Evolutionary conservation across 2,888 invertebrate genomes (phyloP).

Genomic region (Sphinx pinastri): DNA sequence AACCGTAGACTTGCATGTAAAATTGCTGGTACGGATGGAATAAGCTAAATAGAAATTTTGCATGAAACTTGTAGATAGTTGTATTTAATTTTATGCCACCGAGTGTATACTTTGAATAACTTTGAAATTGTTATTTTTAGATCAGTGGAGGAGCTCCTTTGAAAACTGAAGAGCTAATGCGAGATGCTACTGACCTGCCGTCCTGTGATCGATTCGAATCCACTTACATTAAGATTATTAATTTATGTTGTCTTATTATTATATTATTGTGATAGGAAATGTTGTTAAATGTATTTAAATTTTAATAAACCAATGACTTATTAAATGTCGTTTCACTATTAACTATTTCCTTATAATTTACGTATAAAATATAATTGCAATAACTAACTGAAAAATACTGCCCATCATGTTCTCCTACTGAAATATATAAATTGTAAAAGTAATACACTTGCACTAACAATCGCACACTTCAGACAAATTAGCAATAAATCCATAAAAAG

Average conservation of each 20-base stretch:
- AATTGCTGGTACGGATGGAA: slow-evolving; percentile 4
- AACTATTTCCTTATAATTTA: not conserved
- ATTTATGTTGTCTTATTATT: slow-evolving; percentile 12
- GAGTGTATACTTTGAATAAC: slow-evolving; percentile 15
- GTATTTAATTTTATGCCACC: not conserved
- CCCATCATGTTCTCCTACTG: too few relatives aligned
- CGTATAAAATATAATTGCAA: too few relatives aligned
- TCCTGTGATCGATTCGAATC: slow-evolving; percentile 26
- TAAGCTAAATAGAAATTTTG: slow-evolving; percentile 8
- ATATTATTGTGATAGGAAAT: not conserved
- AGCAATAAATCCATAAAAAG: too few relatives aligned
- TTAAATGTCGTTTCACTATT: slow-evolving; percentile 1
- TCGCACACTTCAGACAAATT: not conserved
- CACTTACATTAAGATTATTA: not conserved
- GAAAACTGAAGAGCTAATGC: slow-evolving; percentile 41
- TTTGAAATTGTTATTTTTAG: slow-evolving; percentile 39
- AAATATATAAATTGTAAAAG: too few relatives aligned
- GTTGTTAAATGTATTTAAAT: slow-evolving; percentile 13
- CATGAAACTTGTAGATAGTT: slow-evolving; percentile 16
- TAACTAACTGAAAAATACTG: too few relatives aligned
- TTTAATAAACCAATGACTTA: slow-evolving; percentile 13
- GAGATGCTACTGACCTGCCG: slow-evolving; percentile 18
- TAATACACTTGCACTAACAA: too few relatives aligned
- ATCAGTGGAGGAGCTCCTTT: slow-evolving; percentile 39
- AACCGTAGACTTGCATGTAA: slow-evolving; percentile 14